Evolutionary conservation across 2,888 invertebrate species (phyloP), one percentile per base, ranked within the genome.

Genomic region (Lasioglossum marginatum): DNA sequence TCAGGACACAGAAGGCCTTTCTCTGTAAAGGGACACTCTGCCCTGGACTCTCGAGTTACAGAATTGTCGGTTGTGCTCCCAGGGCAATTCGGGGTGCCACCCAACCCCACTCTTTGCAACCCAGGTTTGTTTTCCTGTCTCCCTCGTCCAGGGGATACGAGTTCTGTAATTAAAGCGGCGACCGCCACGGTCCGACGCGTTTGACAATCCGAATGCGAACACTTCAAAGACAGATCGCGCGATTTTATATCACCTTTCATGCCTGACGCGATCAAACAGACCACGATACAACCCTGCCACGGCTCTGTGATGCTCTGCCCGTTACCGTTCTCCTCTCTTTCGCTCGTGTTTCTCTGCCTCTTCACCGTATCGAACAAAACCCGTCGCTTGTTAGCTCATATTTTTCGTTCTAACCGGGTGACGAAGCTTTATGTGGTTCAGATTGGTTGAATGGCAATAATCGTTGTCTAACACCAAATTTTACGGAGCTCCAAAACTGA

Each of bases 91-190:
- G 27, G 60, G 27, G 5, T 14, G 31, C 60, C 2, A 14, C 14
- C 27, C 60, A 52, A 52, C 52, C 52, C 52, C 14, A 27, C 27
- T 27, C 27, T 27, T 5, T 27, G 14, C 72, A 48, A 66, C 34
- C 37, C 60, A 1, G 85, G 90, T 89, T 89, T 89, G 90, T 88
- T 31, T 85, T 85, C 88, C 88, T 70, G 72, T 81, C 87, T 76
- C 60, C 34, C 75, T 57, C 57, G 66, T 31, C 31, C 31, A 6
- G 10, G n/a, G 27, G 52, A 34, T 76, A 19, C 31, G 78, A 86
- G 86, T 86, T 86, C 88, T 88, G 79, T 91, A 91, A 91, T 91
- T 91, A 87, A 87, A 88, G 83, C 87, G 75, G 82, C 77, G 31
- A 66, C 14, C 63, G 16, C 68, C 77, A 79, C 87, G 88, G 52